phyloP scores from a whole-genome alignment of 2,888 invertebrate genomes.

The Drosophila anceps region DNA sequence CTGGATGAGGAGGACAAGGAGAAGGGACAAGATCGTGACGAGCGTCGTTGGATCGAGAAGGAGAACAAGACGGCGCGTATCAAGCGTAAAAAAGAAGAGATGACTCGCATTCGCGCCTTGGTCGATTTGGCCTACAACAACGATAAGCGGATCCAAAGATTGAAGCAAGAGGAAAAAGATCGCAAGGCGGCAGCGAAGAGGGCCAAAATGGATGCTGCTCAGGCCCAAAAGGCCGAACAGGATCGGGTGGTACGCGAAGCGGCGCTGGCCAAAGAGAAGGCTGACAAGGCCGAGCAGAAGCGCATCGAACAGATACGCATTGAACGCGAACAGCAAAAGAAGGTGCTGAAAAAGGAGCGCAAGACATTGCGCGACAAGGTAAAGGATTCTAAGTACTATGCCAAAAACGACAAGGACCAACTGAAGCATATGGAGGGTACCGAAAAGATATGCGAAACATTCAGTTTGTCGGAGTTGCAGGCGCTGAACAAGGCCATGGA shows the following conservation, averaged over 20 bases:
- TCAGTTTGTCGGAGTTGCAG: conserved; percentile 90
- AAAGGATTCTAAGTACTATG: conserved; percentile 93
- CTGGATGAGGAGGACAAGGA: conserved; percentile 99
- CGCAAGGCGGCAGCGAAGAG: conserved; percentile 94
- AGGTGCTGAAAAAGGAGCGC: conserved; percentile 93
- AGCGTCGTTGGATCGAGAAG: conserved; percentile 99
- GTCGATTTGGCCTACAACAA: conserved; percentile 97
- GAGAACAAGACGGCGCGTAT: conserved; percentile 97
- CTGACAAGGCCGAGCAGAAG: conserved; percentile 93
- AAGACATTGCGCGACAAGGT: conserved; percentile 92
- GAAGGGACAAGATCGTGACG: conserved; percentile 97
- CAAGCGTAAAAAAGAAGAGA: conserved; percentile 98
- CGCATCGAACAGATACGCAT: conserved; percentile 93
- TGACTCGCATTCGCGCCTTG: conserved; percentile 94
- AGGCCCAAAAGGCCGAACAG: conserved; percentile 93
- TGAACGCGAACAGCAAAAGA: conserved; percentile 94
- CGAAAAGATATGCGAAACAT: conserved; percentile 95
- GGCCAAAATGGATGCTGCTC: conserved; percentile 93
- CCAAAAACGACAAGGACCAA: conserved; percentile 89
- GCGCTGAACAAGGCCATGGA: conserved; percentile 90
- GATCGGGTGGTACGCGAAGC: conserved; percentile 91
- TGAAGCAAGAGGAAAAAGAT: conserved; percentile 97
- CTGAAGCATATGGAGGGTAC: conserved; percentile 95
- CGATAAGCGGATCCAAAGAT: conserved; percentile 96
- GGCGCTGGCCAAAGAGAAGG: conserved; percentile 90